These are phyloP conservation scores for Macaria notata DNA, from an alignment of 2,888 invertebrate species.

Conservation along the genomic window DNA sequence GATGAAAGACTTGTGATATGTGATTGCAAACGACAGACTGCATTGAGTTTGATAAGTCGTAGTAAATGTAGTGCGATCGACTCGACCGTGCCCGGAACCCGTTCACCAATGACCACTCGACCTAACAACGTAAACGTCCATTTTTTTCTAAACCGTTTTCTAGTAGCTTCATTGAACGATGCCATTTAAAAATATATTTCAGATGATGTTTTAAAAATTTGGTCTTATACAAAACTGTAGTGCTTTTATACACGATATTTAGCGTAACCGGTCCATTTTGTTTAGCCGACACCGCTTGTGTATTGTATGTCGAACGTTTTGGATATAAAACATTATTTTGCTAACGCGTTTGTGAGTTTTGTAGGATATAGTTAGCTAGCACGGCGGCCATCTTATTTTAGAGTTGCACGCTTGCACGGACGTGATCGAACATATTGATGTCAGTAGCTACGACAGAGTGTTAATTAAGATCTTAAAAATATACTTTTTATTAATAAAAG, in stretches of 20 bases:
- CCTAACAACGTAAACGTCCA: constrained; percentile 81
- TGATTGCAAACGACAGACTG: constrained; percentile 70
- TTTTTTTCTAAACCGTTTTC: constrained; percentile 78
- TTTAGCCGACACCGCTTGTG: constrained; percentile 79
- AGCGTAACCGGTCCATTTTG: constrained; percentile 80
- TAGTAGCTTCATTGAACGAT: constrained; percentile 71
- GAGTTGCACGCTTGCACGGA: constrained; percentile 62
- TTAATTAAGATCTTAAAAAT: constrained; percentile 44
- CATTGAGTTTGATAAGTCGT: constrained; percentile 63
- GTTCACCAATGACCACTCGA: constrained; percentile 71
- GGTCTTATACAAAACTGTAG: constrained; percentile 78
- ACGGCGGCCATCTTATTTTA: constrained; percentile 53
- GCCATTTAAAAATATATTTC: constrained; percentile 79
- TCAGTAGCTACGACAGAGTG: constrained; percentile 44
- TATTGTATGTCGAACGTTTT: constrained; percentile 59
- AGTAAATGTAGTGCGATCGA: constrained; percentile 32
- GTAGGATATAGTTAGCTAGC: constrained; percentile 58
- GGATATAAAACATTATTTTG: constrained; percentile 66
- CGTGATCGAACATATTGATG: constrained; percentile 46
- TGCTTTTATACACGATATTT: constrained; percentile 79
- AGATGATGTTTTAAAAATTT: constrained; percentile 72
- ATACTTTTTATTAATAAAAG: constrained; percentile 58
- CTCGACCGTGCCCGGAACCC: constrained; percentile 58
- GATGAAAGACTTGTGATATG: constrained; percentile 69
- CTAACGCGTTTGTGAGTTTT: constrained; percentile 66